Conservation (phyloP, 2,797 vertebrate genomes). For the Crypturellus tataupa region DNA sequence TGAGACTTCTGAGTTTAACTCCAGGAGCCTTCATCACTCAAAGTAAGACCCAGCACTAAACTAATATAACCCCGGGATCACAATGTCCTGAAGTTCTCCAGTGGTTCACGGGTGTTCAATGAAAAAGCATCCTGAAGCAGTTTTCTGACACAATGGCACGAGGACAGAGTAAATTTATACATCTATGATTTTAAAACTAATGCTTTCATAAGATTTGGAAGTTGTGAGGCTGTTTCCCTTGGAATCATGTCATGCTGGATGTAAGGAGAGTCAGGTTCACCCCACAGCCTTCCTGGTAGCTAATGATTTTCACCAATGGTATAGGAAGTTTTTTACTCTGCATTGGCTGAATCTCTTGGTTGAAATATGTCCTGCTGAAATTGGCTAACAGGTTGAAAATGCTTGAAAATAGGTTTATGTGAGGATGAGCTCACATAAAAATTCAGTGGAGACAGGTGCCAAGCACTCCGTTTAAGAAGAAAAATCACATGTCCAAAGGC, state of each 20-base stretch:
- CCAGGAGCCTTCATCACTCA: not conserved
- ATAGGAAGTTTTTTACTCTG: not conserved
- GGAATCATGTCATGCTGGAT: not conserved
- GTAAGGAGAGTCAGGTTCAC: not conserved
- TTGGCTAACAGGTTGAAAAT: slow-evolving; percentile 1
- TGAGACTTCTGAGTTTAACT: not conserved
- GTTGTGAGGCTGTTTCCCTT: not conserved
- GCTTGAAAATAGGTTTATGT: too few relatives aligned
- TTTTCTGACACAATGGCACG: not conserved
- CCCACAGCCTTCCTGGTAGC: not conserved
- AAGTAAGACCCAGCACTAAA: not conserved
- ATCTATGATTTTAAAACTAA: not conserved
- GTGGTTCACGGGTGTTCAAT: not conserved
- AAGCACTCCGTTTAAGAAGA: not conserved
- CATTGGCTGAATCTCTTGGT: slow-evolving; percentile 4
- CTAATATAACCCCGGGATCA: not conserved
- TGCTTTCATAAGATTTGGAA: not conserved
- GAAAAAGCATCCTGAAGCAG: not conserved
- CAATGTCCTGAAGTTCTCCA: not conserved
- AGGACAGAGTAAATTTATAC: not conserved
- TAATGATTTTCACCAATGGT: not conserved
- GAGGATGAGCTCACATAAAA: not conserved
- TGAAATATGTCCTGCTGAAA: not conserved
- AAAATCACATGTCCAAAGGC: not conserved
- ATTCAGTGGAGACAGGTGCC: not conserved